A percentile compares a stretch with the other conserved stretches of the same genome.
Evolutionary conservation across 2,113 vertebrate species (phyloP).

Genomic region (Plestiodon gilberti): DNA sequence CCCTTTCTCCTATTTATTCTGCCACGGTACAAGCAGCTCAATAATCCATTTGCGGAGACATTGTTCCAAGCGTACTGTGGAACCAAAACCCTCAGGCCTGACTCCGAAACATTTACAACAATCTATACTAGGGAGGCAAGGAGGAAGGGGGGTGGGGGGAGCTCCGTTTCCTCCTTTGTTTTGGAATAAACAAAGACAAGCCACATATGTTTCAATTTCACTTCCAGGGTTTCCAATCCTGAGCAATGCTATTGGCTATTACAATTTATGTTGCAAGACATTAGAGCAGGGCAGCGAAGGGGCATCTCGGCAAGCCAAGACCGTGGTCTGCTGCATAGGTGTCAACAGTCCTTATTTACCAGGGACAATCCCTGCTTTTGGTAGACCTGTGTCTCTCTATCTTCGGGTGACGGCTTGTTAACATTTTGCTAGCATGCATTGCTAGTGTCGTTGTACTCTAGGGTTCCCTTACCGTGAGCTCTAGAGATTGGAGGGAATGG

Average conservation of each 20-base stretch:
- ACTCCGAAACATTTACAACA: neutral
- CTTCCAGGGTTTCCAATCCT: neutral
- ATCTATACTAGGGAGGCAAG: neutral
- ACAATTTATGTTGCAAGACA: neutral
- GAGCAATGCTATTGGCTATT: neutral
- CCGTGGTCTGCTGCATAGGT: too few relatives aligned
- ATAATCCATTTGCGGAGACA: conserved; percentile 55
- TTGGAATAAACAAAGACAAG: conserved; percentile 15
- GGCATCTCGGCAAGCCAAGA: too few relatives aligned
- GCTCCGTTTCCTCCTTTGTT: conserved; percentile 56
- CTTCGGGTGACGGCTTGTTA: too few relatives aligned
- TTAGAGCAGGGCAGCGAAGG: neutral
- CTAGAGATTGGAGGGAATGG: too few relatives aligned
- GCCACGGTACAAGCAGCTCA: conserved; percentile 45
- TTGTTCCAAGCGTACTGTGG: neutral
- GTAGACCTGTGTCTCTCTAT: too few relatives aligned
- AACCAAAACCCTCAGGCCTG: neutral
- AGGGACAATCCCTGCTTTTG: too few relatives aligned
- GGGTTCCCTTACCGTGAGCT: too few relatives aligned
- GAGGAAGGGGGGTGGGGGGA: neutral
- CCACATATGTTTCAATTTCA: neutral
- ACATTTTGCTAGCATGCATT: too few relatives aligned
- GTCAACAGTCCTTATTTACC: too few relatives aligned
- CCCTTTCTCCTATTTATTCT: conserved; percentile 42
- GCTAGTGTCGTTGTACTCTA: too few relatives aligned